Percentiles rank a stretch among this genome's conserved stretches.
Conservation (phyloP, 2,113 vertebrate species). For the Cercopithecus mona region DNA sequence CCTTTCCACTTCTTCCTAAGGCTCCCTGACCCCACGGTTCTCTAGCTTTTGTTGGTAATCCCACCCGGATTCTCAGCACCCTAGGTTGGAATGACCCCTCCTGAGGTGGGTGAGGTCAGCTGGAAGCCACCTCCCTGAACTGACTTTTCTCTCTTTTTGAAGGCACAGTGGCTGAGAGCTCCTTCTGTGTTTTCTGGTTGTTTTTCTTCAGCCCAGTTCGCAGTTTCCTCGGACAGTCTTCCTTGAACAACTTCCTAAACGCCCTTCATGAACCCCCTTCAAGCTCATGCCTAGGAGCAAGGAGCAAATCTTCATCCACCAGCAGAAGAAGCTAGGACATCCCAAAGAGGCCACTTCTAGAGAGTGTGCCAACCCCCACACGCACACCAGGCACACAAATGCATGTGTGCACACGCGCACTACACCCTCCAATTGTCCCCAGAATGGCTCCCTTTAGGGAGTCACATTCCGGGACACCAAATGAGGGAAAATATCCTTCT, state of each 20-base stretch:
- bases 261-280: neutral
- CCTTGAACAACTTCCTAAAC: neutral
- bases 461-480: neutral
- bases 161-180: neutral
- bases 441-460: neutral
- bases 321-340: neutral
- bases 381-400: too few species aligned
- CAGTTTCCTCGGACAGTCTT: neutral
- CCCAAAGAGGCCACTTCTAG: neutral
- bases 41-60: neutral
- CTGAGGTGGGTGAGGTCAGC: neutral
- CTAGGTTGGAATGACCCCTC: neutral
- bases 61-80: neutral
- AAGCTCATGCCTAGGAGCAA: neutral
- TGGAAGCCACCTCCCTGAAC: neutral
- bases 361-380: neutral
- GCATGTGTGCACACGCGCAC: neutral
- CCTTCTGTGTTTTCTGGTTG: neutral
- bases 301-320: neutral
- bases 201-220: neutral
- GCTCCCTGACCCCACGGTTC: rapidly evolving
- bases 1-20: neutral
- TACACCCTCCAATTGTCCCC: neutral
- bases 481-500: neutral
- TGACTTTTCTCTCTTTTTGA: neutral